Percentiles rank a stretch among this genome's conserved stretches.
Evolutionary conservation across 2,797 vertebrate genomes (phyloP).

Genomic region (Gadopsis marmoratus): DNA sequence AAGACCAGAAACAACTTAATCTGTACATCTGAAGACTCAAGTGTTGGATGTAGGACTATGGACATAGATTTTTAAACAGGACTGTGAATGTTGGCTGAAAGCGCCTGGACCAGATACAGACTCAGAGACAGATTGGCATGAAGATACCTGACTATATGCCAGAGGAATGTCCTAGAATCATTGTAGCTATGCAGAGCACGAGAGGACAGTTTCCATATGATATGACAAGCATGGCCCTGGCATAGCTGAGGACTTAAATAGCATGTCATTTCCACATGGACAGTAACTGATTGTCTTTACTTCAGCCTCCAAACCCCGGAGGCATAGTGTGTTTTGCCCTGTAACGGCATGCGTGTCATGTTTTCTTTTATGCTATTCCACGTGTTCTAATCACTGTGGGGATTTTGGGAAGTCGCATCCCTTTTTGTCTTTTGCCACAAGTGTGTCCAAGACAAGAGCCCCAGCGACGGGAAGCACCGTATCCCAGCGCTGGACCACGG

Average conservation of each 20-base stretch:
- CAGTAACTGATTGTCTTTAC: constrained; percentile 60
- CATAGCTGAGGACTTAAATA: constrained; percentile 49
- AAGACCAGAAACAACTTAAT: constrained; percentile 20
- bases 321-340: constrained; percentile 54
- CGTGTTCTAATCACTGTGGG: constrained; percentile 67
- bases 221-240: constrained; percentile 13
- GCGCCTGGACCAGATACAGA: constrained; percentile 38
- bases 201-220: constrained; percentile 19
- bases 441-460: constrained; percentile 55
- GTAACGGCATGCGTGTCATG: constrained; percentile 59
- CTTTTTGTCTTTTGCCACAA: constrained; percentile 38
- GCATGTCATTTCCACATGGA: constrained; percentile 68
- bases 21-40: constrained; percentile 45
- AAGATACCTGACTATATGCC: constrained; percentile 38
- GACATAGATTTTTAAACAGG: constrained; percentile 44
- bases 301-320: constrained; percentile 36
- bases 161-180: constrained; percentile 53
- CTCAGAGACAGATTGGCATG: constrained; percentile 40
- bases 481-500: neutral
- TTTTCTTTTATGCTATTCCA: constrained; percentile 51
- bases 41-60: constrained; percentile 55
- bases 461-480: constrained; percentile 44
- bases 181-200: constrained; percentile 44
- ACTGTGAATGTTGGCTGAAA: constrained; percentile 56
- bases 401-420: constrained; percentile 35